phyloP scores from a whole-genome alignment of 2,797 vertebrate genomes.

The Ciconia nigra region DNA sequence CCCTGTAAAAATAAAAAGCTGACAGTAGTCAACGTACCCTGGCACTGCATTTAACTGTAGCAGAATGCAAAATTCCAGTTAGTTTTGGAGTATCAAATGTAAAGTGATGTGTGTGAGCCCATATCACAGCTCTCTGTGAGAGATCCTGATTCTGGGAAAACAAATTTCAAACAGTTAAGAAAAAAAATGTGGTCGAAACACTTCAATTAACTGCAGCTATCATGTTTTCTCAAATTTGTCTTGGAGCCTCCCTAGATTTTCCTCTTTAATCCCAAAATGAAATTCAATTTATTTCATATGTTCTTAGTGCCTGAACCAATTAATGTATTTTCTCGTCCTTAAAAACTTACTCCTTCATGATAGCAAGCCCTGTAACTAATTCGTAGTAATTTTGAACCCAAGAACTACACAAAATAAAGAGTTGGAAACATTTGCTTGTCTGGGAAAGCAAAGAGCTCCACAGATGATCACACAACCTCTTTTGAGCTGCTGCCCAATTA shows the following conservation, averaged over 20 bases:
- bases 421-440: background rate
- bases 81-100: too few species aligned
- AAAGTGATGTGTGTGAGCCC: background rate
- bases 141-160: background rate
- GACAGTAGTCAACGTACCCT: background rate
- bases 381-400: background rate
- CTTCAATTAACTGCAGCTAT: background rate
- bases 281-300: background rate
- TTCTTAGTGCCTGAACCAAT: background rate
- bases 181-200: background rate
- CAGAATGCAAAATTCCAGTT: background rate
- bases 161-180: background rate
- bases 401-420: background rate
- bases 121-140: background rate
- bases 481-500: background rate
- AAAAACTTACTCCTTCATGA: background rate
- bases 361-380: background rate
- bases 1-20: background rate
- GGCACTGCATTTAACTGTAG: background rate
- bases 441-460: background rate
- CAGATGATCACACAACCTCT: background rate
- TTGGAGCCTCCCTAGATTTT: background rate
- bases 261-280: background rate
- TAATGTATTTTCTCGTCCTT: background rate
- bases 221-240: background rate